A percentile compares a stretch with the other conserved stretches of the same genome.
Conservation (phyloP, 2,113 vertebrate species). For the Albula goreensis region DNA sequence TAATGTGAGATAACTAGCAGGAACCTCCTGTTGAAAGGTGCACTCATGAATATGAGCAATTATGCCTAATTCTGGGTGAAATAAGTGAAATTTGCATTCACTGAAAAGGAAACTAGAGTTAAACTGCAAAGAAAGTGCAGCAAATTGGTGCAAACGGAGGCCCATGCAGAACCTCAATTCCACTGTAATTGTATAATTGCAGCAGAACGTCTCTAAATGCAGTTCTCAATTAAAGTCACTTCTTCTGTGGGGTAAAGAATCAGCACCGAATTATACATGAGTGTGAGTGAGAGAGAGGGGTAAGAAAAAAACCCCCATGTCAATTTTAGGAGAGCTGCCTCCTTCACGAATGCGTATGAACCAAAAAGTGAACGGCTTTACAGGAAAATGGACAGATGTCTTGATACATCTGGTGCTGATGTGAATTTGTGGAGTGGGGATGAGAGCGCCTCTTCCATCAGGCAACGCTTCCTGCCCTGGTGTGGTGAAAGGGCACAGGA, state of each 20-base stretch:
- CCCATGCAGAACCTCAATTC: slow-evolving; percentile 77
- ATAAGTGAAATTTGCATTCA: slow-evolving; percentile 78
- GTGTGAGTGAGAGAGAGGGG: slow-evolving; percentile 64
- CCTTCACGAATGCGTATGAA: not conserved
- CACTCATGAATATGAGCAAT: slow-evolving; percentile 79
- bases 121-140: slow-evolving; percentile 78
- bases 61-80: slow-evolving; percentile 77
- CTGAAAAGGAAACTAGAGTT: slow-evolving; percentile 75
- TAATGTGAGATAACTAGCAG: slow-evolving; percentile 38
- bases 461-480: slow-evolving; percentile 28
- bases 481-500: slow-evolving; percentile 34
- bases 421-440: slow-evolving; percentile 68
- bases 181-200: slow-evolving; percentile 81
- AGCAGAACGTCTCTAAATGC: slow-evolving; percentile 74
- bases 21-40: slow-evolving; percentile 78
- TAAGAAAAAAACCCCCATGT: slow-evolving; percentile 1
- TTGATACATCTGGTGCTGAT: slow-evolving; percentile 71
- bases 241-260: slow-evolving; percentile 78
- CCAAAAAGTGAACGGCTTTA: slow-evolving; percentile 5
- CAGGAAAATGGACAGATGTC: slow-evolving; percentile 79
- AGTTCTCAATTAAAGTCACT: slow-evolving; percentile 79
- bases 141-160: slow-evolving; percentile 77
- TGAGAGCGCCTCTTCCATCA: slow-evolving; percentile 45
- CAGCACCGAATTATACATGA: slow-evolving; percentile 70
- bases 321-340: not conserved